Conservation (phyloP, 2,113 vertebrate species). For the Poeciliopsis occidentalis region DNA sequence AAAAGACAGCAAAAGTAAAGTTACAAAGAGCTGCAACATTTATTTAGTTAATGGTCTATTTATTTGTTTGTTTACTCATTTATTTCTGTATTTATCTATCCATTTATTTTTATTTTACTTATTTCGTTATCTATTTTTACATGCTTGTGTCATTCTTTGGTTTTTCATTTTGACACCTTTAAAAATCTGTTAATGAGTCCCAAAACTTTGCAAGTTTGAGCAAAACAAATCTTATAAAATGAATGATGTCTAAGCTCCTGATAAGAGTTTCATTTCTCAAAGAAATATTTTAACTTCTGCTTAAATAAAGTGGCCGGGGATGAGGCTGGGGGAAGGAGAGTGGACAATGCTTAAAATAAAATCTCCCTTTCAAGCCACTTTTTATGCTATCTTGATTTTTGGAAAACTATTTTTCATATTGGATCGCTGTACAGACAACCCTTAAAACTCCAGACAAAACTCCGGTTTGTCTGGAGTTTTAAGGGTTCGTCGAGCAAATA, state of each 20-base stretch:
- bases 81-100: too few species aligned
- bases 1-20: too few species aligned
- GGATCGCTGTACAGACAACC: slow-evolving; percentile 53
- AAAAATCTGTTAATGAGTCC: background rate
- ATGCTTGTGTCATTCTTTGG: background rate
- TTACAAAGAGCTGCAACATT: too few species aligned
- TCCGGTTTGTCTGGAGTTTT: slow-evolving; percentile 26
- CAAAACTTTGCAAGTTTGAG: too few species aligned
- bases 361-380: background rate
- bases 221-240: background rate
- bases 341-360: background rate
- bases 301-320: background rate
- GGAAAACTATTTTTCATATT: slow-evolving; percentile 63
- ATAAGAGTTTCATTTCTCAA: background rate
- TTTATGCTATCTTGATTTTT: background rate
- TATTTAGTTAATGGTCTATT: too few species aligned
- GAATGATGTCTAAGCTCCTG: background rate
- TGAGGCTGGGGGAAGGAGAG: background rate
- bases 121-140: too few species aligned
- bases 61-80: too few species aligned
- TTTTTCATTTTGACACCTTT: background rate
- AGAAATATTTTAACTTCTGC: background rate
- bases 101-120: too few species aligned
- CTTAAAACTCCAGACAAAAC: too few species aligned
- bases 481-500: slow-evolving; percentile 4